phyloP scores from a whole-genome alignment of 2,888 invertebrate species.

The Pteria penguin region DNA sequence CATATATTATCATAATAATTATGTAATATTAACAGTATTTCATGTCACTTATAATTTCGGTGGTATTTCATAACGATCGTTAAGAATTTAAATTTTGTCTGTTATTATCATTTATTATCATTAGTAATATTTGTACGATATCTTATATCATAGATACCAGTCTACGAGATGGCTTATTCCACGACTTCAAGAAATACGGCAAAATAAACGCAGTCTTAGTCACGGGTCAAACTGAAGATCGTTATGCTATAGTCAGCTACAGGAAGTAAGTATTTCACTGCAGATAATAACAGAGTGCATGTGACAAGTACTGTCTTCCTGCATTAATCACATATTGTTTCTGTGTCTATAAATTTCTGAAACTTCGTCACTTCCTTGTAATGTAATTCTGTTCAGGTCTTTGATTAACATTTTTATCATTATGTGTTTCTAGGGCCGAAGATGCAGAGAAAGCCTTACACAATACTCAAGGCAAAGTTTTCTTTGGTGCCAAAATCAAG shows the following conservation, averaged over 20 bases:
- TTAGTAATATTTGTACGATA: no score
- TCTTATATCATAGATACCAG: constrained; percentile 89
- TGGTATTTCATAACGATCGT: background rate
- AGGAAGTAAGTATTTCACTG: constrained; percentile 86
- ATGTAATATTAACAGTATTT: no score
- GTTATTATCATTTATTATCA: constrained; percentile 10
- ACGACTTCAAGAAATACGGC: constrained; percentile 99
- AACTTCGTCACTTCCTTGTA: no score
- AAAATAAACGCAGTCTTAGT: constrained; percentile 97
- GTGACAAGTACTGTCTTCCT: no score
- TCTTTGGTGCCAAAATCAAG: constrained; percentile 98
- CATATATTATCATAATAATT: no score
- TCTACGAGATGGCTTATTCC: constrained; percentile 97
- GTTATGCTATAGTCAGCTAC: constrained; percentile 96
- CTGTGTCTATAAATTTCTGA: no score
- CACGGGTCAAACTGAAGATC: constrained; percentile 92
- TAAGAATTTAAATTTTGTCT: constrained; percentile 11
- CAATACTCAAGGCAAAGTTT: constrained; percentile 96
- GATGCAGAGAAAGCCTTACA: constrained; percentile 97
- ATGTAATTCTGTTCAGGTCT: background rate
- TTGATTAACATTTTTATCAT: background rate
- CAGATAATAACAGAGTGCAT: no score
- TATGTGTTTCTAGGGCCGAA: constrained; percentile 84
- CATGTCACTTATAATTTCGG: no score
- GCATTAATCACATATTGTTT: no score